Evolutionary conservation across 2,797 vertebrate species (phyloP), one percentile per base, ranked within the genome.

Genomic region (Neosalanx taihuensis): DNA sequence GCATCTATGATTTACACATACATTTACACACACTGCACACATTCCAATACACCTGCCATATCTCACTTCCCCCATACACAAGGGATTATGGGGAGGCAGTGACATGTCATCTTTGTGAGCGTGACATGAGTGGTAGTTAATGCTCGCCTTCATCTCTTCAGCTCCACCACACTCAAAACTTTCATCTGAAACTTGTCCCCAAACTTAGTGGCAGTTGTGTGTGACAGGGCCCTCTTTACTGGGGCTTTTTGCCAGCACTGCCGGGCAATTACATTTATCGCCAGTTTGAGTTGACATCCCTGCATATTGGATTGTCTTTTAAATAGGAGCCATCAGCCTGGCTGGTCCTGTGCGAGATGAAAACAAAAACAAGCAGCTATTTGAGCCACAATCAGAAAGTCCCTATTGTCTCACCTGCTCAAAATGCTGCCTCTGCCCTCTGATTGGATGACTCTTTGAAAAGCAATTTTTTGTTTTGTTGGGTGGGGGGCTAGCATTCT

Each of bases 261-360:
- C 85, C 87, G 84, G 85, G 90, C 91, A 93, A 93, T 93, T 92
- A 93, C 91, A 61, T 88, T 91, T 92, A 91, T 89, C 88, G 91
- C 87, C 90, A 89, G 89, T 91, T 91, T 90, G 89, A 89, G 86
- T 90, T 93, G 92, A 93, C 92, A 92, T 91, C 88, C 88, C 91
- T 93, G 91, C 91, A 91, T 93, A 92, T 91, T 92, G 91, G 90
- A 92, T 91, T 88, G 88, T 88, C 90, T 90, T 91, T 92, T 93
- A 93, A 94, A 92, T 90, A 92, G 89, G 88, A 90, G 90, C 87
- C 90, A 92, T 93, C 91, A 91, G 85, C 83, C 86, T 78, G 89
- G 91, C 91, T 92, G 89, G 85, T 86, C 88, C 87, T 90, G 79
- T 81, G 80, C 86, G 84, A 87, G 88, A 91, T 88, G 79, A 89